Base-by-base conservation (phyloP, 2,888 invertebrate genomes). In the Coelinius sp. region DNA sequence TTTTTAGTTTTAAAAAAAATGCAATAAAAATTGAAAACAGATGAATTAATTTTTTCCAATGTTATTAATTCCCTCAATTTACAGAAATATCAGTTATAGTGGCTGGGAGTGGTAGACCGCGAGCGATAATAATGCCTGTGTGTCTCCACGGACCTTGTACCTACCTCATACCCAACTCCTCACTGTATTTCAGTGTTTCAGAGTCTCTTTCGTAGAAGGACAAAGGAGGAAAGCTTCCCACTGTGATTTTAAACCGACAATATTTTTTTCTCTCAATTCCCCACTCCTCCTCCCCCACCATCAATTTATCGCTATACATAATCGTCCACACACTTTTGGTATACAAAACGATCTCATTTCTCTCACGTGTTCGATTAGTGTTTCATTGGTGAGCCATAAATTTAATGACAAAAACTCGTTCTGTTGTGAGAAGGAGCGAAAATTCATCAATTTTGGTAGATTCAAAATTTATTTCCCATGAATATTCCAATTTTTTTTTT, bases 81-180 rank as follows among this genome's bases (percentile, higher is more conserved):
- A 38, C 20, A 14, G n/a, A 27, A 56, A 56, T 56, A 27, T 56
- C 27, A 17, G 56, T 56, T 25, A 56, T 56, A 56, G 25, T 7
- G 25, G 12, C 27, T 6, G 27, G 41, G 59, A 68, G 59, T 68
- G 62, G 53, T 64, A 64, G 49, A 66, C 49, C 53, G 22, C 67
- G 67, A 35, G 53, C 67, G 52, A 53, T 49, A 67, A 65, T 65
- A 65, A 38, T 65, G 70, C 46, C 31, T 44, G 27, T 41, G 27
- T 65, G 41, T 65, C 44, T 53, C n/a, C 24, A 67, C 35, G 49
- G 65, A 56, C 70, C 70, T 65, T 70, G 70, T 70, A 53, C 65
- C 64, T 70, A 53, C 65, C 64, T 53, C 65, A 70, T 70, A 53
- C 53, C 22, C 52, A 20, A 35, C 17, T 70, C 38, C 24, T 63